Conservation (phyloP, 2,113 vertebrate species). For the Alligator mississippiensis region DNA sequence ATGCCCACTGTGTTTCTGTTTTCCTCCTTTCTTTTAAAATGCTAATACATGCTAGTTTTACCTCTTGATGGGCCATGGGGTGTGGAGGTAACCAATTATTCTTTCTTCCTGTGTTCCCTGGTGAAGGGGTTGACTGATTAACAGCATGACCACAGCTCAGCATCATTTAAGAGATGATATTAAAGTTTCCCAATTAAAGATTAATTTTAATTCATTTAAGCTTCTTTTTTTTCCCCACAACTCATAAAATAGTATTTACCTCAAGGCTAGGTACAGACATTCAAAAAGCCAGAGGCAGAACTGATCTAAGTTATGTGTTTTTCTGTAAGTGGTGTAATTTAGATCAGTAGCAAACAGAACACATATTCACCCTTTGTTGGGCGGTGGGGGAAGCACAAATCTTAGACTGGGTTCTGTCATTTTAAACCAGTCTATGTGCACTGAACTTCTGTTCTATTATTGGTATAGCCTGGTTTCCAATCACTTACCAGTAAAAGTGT, state of each 20-base stretch:
- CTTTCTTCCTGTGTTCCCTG: background rate
- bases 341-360: too few relatives aligned
- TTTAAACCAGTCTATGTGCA: too few relatives aligned
- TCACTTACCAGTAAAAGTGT: too few relatives aligned
- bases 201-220: background rate
- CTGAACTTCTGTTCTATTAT: too few relatives aligned
- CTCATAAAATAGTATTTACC: background rate
- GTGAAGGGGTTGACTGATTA: background rate
- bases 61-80: background rate
- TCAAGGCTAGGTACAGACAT: background rate
- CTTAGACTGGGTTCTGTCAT: too few relatives aligned
- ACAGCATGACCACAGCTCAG: background rate
- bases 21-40: background rate
- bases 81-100: background rate
- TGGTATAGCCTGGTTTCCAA: too few relatives aligned
- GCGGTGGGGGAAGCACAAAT: too few relatives aligned
- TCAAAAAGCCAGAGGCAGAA: too few relatives aligned
- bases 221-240: background rate
- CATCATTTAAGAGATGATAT: background rate
- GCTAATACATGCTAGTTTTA: background rate
- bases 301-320: too few relatives aligned
- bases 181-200: background rate
- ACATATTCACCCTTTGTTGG: too few relatives aligned
- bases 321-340: too few relatives aligned
- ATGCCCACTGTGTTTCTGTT: background rate